Conservation (phyloP, 2,888 invertebrate species). For the Drosophila bunnanda region DNA sequence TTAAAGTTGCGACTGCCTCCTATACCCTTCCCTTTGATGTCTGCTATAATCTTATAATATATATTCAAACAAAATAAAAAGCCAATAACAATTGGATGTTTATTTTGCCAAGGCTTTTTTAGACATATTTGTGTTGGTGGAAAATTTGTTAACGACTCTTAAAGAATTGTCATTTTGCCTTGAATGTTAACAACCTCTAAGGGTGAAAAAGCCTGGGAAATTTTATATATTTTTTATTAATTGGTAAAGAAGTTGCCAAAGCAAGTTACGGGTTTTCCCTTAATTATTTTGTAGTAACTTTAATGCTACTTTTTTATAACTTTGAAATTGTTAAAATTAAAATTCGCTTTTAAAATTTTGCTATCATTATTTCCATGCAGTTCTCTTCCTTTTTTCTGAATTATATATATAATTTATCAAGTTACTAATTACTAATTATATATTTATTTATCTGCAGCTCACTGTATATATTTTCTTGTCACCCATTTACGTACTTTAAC, state of each 20-base stretch:
- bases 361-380: neutral
- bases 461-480: too few species aligned
- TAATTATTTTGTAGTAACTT: neutral
- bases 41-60: neutral
- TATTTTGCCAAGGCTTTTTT: neutral
- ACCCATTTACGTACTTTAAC: neutral
- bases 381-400: neutral
- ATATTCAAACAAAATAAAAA: neutral
- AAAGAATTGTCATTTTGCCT: neutral
- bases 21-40: neutral
- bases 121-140: neutral
- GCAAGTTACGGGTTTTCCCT: too few species aligned
- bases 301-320: neutral
- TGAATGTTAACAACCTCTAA: neutral
- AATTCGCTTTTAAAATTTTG: neutral
- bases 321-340: too few species aligned
- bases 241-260: too few species aligned
- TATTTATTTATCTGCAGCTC: neutral
- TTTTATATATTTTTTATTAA: neutral
- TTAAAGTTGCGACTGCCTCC: neutral
- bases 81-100: too few species aligned
- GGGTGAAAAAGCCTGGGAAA: neutral
- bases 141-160: neutral
- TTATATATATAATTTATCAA: neutral
- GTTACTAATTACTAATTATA: neutral